These are phyloP conservation scores for Berghia stephanieae DNA, from an alignment of 1,140 invertebrate species.

Conservation along the genomic window DNA sequence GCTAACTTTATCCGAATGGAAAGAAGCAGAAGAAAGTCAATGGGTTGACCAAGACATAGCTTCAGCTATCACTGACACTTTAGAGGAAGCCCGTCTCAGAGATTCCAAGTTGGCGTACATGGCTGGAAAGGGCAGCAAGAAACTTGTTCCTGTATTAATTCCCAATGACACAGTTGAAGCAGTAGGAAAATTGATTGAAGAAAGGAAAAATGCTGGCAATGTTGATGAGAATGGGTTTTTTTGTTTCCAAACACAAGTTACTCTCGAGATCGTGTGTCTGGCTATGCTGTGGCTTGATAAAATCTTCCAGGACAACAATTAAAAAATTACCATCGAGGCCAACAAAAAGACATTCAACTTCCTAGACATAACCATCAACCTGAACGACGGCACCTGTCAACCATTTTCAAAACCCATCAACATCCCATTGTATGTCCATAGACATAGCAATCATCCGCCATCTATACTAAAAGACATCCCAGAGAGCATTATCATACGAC, in stretches of 20 bases:
- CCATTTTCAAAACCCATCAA: too few relatives aligned
- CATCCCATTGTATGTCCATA: too few relatives aligned
- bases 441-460: too few relatives aligned
- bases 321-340: background rate
- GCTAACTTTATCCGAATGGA: background rate
- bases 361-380: too few relatives aligned
- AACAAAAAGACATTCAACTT: too few relatives aligned
- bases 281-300: too few relatives aligned
- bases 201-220: background rate
- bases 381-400: too few relatives aligned
- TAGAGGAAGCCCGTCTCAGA: background rate
- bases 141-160: slow-evolving; percentile 12
- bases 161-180: background rate
- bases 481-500: background rate
- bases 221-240: too few relatives aligned
- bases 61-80: background rate
- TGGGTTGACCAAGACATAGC: background rate
- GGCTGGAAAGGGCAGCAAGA: background rate
- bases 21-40: background rate
- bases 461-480: background rate
- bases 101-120: background rate
- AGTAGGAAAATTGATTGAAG: background rate
- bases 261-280: too few relatives aligned
- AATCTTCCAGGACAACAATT: too few relatives aligned
- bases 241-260: too few relatives aligned